Percentiles rank a stretch among this genome's conserved stretches.
Evolutionary conservation across 2,113 vertebrate genomes (phyloP).

Genomic region (Cryptomyrus ogoouensis): DNA sequence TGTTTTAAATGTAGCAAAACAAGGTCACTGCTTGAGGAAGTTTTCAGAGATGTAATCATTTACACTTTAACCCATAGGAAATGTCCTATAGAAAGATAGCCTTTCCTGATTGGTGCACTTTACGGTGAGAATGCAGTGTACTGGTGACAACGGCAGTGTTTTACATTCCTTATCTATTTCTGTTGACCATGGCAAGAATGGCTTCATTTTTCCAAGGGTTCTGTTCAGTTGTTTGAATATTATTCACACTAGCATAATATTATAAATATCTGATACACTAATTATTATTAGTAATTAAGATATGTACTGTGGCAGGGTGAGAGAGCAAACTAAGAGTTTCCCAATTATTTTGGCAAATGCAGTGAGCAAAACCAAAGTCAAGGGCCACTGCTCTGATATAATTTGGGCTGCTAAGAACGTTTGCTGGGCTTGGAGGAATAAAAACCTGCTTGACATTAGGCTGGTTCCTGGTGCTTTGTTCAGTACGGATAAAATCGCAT

Average conservation of each 20-base stretch:
- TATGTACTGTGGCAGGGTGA: background rate
- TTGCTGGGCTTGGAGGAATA: background rate
- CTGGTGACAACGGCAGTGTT: background rate
- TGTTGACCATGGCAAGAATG: background rate
- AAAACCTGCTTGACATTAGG: background rate
- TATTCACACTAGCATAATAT: background rate
- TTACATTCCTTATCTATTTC: background rate
- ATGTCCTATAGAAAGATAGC: background rate
- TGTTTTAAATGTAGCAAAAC: background rate
- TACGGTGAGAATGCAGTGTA: background rate
- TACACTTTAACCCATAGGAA: background rate
- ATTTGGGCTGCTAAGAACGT: background rate
- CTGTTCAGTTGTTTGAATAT: background rate
- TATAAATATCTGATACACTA: background rate
- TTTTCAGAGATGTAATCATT: background rate
- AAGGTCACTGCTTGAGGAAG: background rate
- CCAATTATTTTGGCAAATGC: background rate
- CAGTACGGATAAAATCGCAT: no score
- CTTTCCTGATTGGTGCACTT: background rate
- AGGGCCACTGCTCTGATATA: background rate
- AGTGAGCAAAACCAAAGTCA: background rate
- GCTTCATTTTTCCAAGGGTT: background rate
- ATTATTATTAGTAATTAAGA: background rate
- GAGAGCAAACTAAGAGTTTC: background rate
- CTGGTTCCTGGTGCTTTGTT: background rate